Base-by-base conservation (phyloP, 1,140 invertebrate species). In the Octopus sinensis region DNA sequence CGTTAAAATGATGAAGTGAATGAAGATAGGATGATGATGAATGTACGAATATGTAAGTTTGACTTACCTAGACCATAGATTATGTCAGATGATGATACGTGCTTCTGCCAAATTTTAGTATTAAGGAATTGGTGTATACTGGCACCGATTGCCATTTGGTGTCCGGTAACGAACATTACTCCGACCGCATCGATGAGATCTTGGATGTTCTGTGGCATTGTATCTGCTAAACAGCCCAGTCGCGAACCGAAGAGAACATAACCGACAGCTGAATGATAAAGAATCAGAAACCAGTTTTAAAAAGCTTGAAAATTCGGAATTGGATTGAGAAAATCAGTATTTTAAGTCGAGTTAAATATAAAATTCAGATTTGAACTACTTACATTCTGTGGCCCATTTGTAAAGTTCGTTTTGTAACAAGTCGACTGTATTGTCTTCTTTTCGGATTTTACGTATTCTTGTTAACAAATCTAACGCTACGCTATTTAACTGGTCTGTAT, bases 341-440 rank as follows among this genome's bases (percentile, higher is more conserved):
- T 43, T 43, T 43, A 43, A 43, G 30, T 43, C 30, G 30, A 43
- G 30, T 43, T 43, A 43, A 43, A 43, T 43, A 43, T 3, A 43
- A 43, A 43, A 43, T 43, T 43, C 30, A 43, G 30, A 43, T 43
- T 43, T 43, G 30, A 43, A 43, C 6, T 17, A 83, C 84, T 84
- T 84, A 88, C 87, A 83, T 83, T 88, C 87, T 82, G 86, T 85
- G 30, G 87, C 83, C 82, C 83, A 88, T 43, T 86, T 86, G 82
- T 85, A 85, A 10, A 88, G 80, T 62, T 85, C 84, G 73, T 85
- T 83, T 4, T 83, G 84, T 54, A 87, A 81, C 53, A 86, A 80
- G 9, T 83, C 81, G 23, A 88, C 84, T 43, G 81, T 80, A n/a
- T 82, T 78, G 71, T 82, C 84, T 12, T 84, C 82, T 1, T 56